A percentile compares a stretch with the other conserved stretches of the same genome.
phyloP scores from a whole-genome alignment of 2,113 vertebrate genomes.

The Tragelaphus strepsiceros region DNA sequence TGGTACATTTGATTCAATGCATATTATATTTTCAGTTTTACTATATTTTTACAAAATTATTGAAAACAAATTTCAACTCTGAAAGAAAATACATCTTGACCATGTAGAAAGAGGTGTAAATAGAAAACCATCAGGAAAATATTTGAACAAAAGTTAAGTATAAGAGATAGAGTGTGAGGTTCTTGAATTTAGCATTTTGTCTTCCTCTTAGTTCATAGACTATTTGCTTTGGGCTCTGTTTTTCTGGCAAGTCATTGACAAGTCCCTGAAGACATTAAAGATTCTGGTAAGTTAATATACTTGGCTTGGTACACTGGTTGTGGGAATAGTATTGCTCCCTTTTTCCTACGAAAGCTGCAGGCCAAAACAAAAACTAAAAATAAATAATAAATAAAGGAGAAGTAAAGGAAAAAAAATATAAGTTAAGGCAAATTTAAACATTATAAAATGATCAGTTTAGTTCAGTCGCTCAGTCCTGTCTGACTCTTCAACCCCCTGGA shows the following conservation, averaged over 20 bases:
- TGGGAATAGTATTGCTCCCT: background rate
- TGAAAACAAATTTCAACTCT: background rate
- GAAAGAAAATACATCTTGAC: background rate
- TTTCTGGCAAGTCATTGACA: constrained; percentile 33
- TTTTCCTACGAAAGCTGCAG: background rate
- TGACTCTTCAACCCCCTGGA: background rate
- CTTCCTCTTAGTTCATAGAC: background rate
- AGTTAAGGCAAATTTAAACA: background rate
- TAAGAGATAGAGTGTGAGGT: background rate
- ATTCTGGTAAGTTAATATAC: constrained; percentile 30
- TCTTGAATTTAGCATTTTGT: background rate
- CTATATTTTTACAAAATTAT: background rate
- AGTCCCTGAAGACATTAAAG: background rate
- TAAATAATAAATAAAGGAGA: background rate
- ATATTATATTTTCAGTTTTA: background rate
- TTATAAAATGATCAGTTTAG: background rate
- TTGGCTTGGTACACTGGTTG: background rate
- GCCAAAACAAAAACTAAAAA: background rate
- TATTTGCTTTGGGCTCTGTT: constrained; percentile 20
- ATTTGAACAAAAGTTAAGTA: background rate
- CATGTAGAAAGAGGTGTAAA: background rate
- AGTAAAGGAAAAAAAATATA: no score
- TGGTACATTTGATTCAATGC: background rate
- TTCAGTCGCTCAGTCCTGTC: background rate
- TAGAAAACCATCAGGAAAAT: background rate